A percentile compares a stretch with the other conserved stretches of the same genome.
Evolutionary conservation across 2,113 vertebrate genomes (phyloP).

Genomic region (Tragelaphus strepsiceros): DNA sequence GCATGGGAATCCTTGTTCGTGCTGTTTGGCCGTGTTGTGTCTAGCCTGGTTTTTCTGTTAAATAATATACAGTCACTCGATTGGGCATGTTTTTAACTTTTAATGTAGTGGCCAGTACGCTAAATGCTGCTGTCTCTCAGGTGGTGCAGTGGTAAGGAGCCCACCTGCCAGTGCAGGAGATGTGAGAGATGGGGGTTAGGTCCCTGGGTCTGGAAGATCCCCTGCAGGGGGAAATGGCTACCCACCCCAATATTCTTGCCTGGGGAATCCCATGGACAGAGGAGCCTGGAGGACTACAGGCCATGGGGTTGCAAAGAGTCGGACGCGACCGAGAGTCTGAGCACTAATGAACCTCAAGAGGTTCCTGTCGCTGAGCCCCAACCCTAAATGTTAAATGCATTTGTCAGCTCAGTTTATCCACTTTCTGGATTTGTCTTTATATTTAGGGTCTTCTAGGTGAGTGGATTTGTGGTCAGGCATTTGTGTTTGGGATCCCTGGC

Average conservation of each 20-base stretch:
- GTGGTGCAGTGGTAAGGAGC: not conserved
- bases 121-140: not conserved
- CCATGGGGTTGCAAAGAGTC: not conserved
- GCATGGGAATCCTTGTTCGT: not conserved
- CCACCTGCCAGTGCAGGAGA: not conserved
- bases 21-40: not conserved
- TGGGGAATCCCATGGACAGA: not conserved
- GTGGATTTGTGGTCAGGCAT: not conserved
- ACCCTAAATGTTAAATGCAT: not conserved
- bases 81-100: not conserved
- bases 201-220: not conserved
- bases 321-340: rapidly evolving
- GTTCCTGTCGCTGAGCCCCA: not conserved
- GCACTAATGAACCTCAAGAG: not conserved
- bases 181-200: not conserved
- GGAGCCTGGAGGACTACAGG: not conserved
- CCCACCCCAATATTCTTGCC: not conserved
- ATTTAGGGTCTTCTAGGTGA: not conserved
- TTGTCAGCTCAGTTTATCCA: not conserved
- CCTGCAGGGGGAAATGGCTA: not conserved
- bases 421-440: not conserved
- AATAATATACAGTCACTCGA: not conserved
- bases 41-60: not conserved
- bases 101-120: not conserved
- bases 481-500: not conserved